Evolutionary conservation across 2,888 invertebrate genomes (phyloP), one percentile per base, ranked within the genome.

Genomic region (Limnephilus rhombicus): DNA sequence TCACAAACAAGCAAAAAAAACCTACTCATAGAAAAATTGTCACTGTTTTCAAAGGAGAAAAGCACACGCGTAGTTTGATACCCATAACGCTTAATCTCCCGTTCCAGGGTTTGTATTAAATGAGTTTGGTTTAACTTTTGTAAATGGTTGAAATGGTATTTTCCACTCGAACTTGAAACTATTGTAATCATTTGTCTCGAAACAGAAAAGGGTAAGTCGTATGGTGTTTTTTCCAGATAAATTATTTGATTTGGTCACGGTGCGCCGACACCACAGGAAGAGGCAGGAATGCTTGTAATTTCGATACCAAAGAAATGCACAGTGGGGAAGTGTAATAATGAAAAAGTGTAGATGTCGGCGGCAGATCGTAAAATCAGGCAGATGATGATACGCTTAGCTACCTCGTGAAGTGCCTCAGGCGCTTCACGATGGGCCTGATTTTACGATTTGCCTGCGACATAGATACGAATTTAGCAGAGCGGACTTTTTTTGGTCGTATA

Each of bases 171-270:
- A 53, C 3, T 2, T 68, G 5, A 18, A 68, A 18, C 53, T 68
- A 18, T 24, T 68, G 53, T 4, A 3, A 18, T 24, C 18, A 24
- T 68, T 68, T 68, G 24, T 24, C 24, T 68, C 24, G 24, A 68
- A 81, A 31, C 24, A 85, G 24, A 85, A 85, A 45, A 41, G 31
- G 4, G 2, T 18, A 13, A 34, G 82, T 82, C 9, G 13, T 82
- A 9, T 13, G 15, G n/a, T 18, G 3, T 53, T 68, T 88, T 88
- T 29, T 88, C 34, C 87, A 13, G 31, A 68, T 18, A 34, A 88
- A 88, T 88, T 34, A 11, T 88, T 88, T 68, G 68, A 37, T 68
- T 68, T 49, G 34, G 37, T 88, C 88, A 88, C 68, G 88, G 88
- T 88, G 80, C 53, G 37, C 86, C n/a, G 85, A 45, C 88, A 88